A percentile compares a stretch with the other conserved stretches of the same genome.
Conservation (phyloP, 2,888 invertebrate species). For the Clunio marinus region DNA sequence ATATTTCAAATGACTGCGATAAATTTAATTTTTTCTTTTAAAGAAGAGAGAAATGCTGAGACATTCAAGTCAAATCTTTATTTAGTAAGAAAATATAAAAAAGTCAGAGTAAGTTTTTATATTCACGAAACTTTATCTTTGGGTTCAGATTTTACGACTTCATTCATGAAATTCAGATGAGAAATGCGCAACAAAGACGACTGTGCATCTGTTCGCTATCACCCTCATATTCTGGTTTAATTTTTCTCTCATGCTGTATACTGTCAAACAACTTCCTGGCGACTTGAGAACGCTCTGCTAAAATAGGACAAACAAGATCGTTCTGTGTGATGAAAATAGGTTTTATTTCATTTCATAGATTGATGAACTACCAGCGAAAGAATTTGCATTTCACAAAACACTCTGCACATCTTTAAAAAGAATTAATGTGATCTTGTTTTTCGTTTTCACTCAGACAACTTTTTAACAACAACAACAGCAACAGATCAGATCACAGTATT, state of each 20-base stretch:
- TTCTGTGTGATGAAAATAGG: neutral
- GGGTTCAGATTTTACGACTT: too few relatives aligned
- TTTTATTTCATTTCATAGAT: too few relatives aligned
- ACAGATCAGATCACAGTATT: neutral
- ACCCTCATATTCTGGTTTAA: neutral
- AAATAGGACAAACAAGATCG: neutral
- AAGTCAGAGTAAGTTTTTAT: too few relatives aligned
- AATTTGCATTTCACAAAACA: neutral
- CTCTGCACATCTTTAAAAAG: neutral
- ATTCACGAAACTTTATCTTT: too few relatives aligned
- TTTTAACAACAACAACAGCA: neutral
- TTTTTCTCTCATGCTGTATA: too few relatives aligned
- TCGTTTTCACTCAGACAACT: neutral
- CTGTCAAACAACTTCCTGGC: slow-evolving; percentile 2
- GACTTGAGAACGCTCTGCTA: neutral
- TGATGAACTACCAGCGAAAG: neutral
- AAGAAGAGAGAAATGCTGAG: too few relatives aligned
- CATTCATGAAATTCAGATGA: too few relatives aligned
- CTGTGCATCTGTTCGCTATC: slow-evolving; percentile 4
- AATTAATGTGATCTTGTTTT: neutral
- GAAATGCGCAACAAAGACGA: neutral
- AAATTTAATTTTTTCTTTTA: too few relatives aligned
- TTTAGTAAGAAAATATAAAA: too few relatives aligned
- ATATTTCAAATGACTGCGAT: too few relatives aligned
- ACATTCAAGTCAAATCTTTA: too few relatives aligned